Evolutionary conservation across 1,140 invertebrate genomes (phyloP), one percentile per base, ranked within the genome.

Genomic region (Ephestia elutella): DNA sequence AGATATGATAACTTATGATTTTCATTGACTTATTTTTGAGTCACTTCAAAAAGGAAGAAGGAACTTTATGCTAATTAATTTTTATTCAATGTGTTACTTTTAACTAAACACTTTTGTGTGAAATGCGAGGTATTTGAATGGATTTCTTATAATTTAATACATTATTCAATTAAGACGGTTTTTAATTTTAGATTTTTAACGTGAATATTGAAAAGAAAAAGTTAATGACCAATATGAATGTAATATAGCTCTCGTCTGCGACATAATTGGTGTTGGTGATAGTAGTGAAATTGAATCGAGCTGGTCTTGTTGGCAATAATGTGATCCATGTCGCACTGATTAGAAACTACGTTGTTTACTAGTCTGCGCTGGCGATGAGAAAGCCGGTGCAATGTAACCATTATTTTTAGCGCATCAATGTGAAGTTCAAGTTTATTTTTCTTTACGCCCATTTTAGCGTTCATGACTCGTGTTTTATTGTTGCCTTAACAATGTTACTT

Each of bases 391-490:
- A 63, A 7, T 44, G 38, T 17, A 63, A 63, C 61, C 51, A 67
- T 70, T 77, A 79, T 75, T 71, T 78, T 73, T 74, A 71, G 71
- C 59, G 58, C 54, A 69, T 62, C 54, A 57, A 63, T 64, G 59
- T 62, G 20, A 78, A 78, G 74, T 77, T 80, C 78, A 78, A 78
- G 74, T 70, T 75, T 63, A 62, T 71, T 68, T 71, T 65, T 62
- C 38, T 44, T 44, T 59, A 54, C 61, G 60, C 63, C 58, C 54
- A 57, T 69, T 71, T n/a, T 4, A 1, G n/a, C n/a, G 57, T 57
- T 67, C 48, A 30, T 32, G 25, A 50, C 18, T 50, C 4, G 5
- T 50, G 11, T 20, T 2, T 25, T 8, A 15, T n/a, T 15, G 38
- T 44, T 44, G 5, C 7, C 38, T 17, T n/a, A n/a, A n/a, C n/a